Conservation (phyloP, 2,113 vertebrate species). For the Piprites chloris region DNA sequence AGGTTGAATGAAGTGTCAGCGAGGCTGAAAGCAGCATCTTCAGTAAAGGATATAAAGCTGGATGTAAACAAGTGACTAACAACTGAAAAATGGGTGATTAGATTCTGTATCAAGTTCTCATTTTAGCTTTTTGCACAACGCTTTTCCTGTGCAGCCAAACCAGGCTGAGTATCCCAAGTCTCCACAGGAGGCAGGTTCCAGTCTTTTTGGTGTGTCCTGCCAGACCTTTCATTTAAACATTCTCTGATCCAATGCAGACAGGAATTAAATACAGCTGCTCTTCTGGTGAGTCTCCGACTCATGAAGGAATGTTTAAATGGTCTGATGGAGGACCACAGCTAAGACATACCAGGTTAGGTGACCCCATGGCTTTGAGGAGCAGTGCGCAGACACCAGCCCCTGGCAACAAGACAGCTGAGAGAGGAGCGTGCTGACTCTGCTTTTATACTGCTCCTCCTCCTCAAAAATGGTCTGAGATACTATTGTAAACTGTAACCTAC, state of each 20-base stretch:
- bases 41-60: background rate
- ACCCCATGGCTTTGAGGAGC: background rate
- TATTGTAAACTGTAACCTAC: background rate
- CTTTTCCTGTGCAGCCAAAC: background rate
- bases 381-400: background rate
- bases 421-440: background rate
- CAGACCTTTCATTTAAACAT: background rate
- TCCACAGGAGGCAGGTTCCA: background rate
- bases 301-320: background rate
- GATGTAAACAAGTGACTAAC: background rate
- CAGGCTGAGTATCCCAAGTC: background rate
- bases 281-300: background rate
- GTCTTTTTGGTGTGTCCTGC: background rate
- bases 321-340: background rate
- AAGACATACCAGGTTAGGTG: background rate
- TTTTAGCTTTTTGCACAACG: background rate
- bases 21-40: background rate
- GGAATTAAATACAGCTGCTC: conserved; percentile 17
- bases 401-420: background rate
- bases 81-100: background rate
- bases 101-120: background rate
- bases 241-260: background rate
- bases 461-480: background rate
- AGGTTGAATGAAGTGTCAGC: background rate
- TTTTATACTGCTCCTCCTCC: background rate